Percentiles rank a stretch among this genome's conserved stretches.
Conservation (phyloP, 64 coral and sea anemone genomes). For the Montipora capricornis region DNA sequence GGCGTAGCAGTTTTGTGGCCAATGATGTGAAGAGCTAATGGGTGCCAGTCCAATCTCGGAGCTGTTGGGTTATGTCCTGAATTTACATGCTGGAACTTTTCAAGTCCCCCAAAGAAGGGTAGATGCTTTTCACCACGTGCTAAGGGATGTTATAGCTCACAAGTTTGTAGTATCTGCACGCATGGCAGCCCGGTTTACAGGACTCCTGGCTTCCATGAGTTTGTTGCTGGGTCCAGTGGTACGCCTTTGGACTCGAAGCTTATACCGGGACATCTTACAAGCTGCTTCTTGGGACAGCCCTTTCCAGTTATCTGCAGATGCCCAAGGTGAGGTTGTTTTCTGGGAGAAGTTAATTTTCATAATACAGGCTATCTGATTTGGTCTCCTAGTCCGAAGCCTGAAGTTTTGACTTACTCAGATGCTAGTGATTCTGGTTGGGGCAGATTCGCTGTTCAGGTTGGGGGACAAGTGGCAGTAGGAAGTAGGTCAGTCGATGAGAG, state of each 20-base stretch:
- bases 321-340: not conserved
- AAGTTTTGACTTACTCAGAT: constrained; percentile 46
- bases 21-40: constrained; percentile 65
- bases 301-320: not conserved
- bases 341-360: not conserved
- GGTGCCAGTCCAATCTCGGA: constrained; percentile 59
- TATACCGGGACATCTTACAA: constrained; percentile 24
- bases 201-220: constrained; percentile 65
- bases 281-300: constrained; percentile 32
- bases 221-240: constrained; percentile 69
- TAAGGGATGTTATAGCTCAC: constrained; percentile 22
- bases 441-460: constrained; percentile 1
- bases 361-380: constrained; percentile 52
- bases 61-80: constrained; percentile 59
- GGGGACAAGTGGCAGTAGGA: constrained; percentile 2
- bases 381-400: not conserved
- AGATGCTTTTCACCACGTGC: constrained; percentile 4
- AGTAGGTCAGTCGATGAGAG: constrained; percentile 11
- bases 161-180: constrained; percentile 45
- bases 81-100: constrained; percentile 57
- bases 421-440: constrained; percentile 38
- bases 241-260: constrained; percentile 24
- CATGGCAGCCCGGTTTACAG: constrained; percentile 33
- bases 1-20: constrained; percentile 32
- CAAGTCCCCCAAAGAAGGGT: constrained; percentile 56